Evolutionary conservation across 2,113 vertebrate genomes (phyloP), one percentile per base, ranked within the genome.

Genomic region (Ceyx melanurus): DNA sequence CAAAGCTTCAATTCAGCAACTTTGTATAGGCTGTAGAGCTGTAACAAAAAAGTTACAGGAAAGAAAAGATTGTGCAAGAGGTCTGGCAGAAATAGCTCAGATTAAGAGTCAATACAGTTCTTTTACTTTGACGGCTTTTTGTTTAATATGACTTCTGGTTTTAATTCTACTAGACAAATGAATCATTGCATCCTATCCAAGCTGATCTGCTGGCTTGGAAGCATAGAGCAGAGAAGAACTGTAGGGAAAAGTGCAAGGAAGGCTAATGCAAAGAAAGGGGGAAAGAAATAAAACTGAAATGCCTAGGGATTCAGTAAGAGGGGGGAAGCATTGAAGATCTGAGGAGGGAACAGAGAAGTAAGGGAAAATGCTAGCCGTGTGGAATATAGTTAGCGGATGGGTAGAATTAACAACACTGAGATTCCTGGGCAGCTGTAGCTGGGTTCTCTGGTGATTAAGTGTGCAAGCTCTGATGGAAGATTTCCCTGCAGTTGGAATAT

Each of bases 31-130:
- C 60, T 88, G 77, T 51, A 77, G 89, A 89, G 56, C 56, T 74
- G 67, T 64, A 77, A 89, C 53, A 93, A 64, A 87, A 95, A 93
- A n/a, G 93, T 95, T 82, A 96, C 67, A 71, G 82, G 82, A 80
- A 82, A 92, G 86, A 93, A 95, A 93, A 93, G 76, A 72, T 74
- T 46, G 89, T 80, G 82, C 51, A 80, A 94, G 82, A 92, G 93
- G 68, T 64, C 89, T 80, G 78, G 84, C 89, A 95, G 84, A 89
- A 94, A 87, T 82, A 92, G 72, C 71, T 95, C 91, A 64, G 84
- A 92, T 94, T 95, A 96, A 85, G 86, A 87, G 92, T 94, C 87
- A 82, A 91, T 71, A 45, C 77, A 88, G 62, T 66, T 72, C 71
- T 92, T 85, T 70, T 62, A 17, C 53, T 78, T 86, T 86, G 87